Conservation (phyloP, 2,113 vertebrate genomes). For the Speoplatyrhinus poulsoni region DNA sequence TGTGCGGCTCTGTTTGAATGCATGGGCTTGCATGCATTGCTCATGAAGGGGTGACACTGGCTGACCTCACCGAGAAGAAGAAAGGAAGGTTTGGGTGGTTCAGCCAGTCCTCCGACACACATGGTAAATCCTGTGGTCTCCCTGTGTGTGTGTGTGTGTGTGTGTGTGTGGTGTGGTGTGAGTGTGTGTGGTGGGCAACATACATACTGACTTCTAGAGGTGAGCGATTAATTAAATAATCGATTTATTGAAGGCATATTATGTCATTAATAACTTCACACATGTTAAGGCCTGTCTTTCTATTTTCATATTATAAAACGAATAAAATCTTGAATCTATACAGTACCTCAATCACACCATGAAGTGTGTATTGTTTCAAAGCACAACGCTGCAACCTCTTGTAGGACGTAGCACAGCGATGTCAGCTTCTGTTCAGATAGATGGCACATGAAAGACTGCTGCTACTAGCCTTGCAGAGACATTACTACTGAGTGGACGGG, state of each 20-base stretch:
- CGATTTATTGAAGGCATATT: too few relatives aligned
- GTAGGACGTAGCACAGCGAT: background rate
- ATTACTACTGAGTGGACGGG: background rate
- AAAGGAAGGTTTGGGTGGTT: constrained; percentile 94
- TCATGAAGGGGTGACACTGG: constrained; percentile 93
- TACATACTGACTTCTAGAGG: too few relatives aligned
- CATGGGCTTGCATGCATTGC: constrained; percentile 87
- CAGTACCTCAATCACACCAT: background rate
- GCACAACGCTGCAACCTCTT: background rate
- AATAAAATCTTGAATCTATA: too few relatives aligned
- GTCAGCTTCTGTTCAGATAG: background rate
- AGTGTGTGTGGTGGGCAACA: background rate
- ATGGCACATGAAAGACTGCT: background rate
- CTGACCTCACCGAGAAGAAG: constrained; percentile 96
- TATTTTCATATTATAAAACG: too few relatives aligned
- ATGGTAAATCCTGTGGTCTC: constrained; percentile 84
- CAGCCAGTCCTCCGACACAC: constrained; percentile 93
- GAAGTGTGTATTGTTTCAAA: background rate
- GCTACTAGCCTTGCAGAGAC: background rate
- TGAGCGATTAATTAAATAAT: too few relatives aligned
- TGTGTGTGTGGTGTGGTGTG: constrained; percentile 6
- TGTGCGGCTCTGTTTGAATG: constrained; percentile 85
- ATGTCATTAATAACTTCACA: too few relatives aligned
- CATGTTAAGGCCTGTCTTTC: too few relatives aligned
- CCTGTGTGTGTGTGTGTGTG: constrained; percentile 25